Percentiles rank a stretch among this genome's conserved stretches.
These are phyloP conservation scores for Colinus virginianus DNA, from an alignment of 2,113 vertebrate species.

Conservation along the genomic window DNA sequence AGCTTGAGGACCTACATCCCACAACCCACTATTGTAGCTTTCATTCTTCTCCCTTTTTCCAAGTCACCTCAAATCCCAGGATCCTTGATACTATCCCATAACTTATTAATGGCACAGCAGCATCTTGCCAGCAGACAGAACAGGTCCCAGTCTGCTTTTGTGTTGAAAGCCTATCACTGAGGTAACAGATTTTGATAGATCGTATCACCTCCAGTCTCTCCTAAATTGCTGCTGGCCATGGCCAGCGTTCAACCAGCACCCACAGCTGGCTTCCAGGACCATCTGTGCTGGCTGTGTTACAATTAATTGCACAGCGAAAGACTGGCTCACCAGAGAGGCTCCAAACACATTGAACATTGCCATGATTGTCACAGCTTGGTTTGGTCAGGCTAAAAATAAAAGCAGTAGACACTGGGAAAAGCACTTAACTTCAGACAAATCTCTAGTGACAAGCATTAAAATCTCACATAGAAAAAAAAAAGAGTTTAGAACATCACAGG, in stretches of 20 bases:
- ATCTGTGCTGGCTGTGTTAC: not conserved
- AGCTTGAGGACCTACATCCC: not conserved
- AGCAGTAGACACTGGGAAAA: not conserved
- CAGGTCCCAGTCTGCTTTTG: not conserved
- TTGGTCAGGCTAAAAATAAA: conserved; percentile 38
- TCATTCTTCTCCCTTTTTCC: not conserved
- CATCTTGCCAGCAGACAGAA: conserved; percentile 1
- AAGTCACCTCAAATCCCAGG: not conserved
- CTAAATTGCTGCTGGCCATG: not conserved
- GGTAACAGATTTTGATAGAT: not conserved
- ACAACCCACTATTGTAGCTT: not conserved
- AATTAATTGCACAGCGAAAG: not conserved
- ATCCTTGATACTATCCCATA: not conserved
- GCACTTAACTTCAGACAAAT: not conserved
- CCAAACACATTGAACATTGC: not conserved
- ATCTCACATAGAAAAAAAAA: not conserved
- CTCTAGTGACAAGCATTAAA: conserved; percentile 54
- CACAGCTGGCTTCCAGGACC: conserved; percentile 18
- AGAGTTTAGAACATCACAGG: not conserved
- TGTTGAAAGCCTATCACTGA: not conserved
- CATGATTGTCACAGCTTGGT: conserved; percentile 13
- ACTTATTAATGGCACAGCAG: not conserved
- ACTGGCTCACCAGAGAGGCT: not conserved
- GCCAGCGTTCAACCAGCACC: not conserved
- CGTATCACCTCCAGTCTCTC: not conserved